A percentile compares a stretch with the other conserved stretches of the same genome.
Evolutionary conservation across 2,888 invertebrate genomes (phyloP).

Genomic region (Dicranocentrus wangi): DNA sequence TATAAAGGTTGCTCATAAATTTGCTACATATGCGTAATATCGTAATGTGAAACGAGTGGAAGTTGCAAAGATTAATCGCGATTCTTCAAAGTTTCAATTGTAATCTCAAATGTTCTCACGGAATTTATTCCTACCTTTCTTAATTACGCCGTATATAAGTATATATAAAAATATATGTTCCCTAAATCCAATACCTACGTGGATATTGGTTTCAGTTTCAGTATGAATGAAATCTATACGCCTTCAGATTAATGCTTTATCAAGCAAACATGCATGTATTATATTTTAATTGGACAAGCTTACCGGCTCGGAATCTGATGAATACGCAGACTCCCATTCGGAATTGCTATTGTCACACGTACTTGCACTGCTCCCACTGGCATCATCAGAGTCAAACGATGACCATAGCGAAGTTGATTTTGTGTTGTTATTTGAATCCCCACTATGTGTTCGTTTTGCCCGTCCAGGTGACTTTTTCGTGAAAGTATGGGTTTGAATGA

Average conservation of each 20-base stretch:
- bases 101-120: no score
- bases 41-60: no score
- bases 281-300: no score
- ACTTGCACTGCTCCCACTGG: constrained; percentile 56
- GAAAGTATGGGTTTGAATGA: constrained; percentile 54
- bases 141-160: no score
- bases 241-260: not conserved
- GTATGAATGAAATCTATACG: not conserved
- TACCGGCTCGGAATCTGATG: constrained; percentile 67
- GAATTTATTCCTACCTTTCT: no score
- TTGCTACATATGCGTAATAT: no score
- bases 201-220: not conserved
- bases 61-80: no score
- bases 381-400: constrained; percentile 61
- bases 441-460: constrained; percentile 45
- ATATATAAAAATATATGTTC: no score
- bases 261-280: no score
- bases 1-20: no score
- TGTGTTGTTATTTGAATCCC: constrained; percentile 43
- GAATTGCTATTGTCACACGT: constrained; percentile 64
- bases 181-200: no score
- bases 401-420: constrained; percentile 59
- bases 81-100: no score
- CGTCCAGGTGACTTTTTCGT: constrained; percentile 51
- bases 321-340: constrained; percentile 64